Percentiles rank a stretch among this genome's conserved stretches.
Evolutionary conservation across 2,113 vertebrate species (phyloP).

Genomic region (Microtus pennsylvanicus): DNA sequence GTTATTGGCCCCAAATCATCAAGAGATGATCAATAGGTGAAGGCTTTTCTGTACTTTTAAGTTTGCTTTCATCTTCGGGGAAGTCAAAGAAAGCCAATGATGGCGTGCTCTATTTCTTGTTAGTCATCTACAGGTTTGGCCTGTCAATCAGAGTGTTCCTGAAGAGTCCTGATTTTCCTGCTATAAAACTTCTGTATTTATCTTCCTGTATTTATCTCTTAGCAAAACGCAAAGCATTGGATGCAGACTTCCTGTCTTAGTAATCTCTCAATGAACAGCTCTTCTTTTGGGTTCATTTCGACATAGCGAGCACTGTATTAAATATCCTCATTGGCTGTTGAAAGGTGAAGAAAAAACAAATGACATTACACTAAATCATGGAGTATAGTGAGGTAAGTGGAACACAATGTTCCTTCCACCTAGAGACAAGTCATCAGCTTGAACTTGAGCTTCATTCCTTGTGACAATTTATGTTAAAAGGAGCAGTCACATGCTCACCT

Average conservation of each 20-base stretch:
- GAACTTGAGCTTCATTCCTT: not conserved
- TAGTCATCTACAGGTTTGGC: rapidly evolving
- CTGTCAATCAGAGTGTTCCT: not conserved
- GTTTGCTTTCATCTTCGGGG: not conserved
- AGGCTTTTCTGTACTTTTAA: not conserved
- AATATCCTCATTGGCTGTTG: not conserved
- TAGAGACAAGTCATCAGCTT: not conserved
- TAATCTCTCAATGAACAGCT: not conserved
- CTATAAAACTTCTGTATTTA: not conserved
- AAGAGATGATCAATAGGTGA: not conserved
- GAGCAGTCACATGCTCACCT: not conserved
- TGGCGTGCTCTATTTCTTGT: not conserved
- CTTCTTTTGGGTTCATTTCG: not conserved
- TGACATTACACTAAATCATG: not conserved
- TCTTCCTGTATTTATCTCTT: not conserved
- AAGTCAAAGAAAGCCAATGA: not conserved
- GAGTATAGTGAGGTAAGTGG: not conserved
- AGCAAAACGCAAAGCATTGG: not conserved
- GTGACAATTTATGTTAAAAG: not conserved
- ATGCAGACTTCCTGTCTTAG: not conserved
- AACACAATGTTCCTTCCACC: not conserved
- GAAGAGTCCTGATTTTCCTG: not conserved
- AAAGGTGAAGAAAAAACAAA: not conserved
- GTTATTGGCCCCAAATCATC: not conserved
- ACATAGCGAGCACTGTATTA: not conserved